Evolutionary conservation across 2,888 invertebrate genomes (phyloP), one percentile per base, ranked within the genome.

Genomic region (Folsomia manolachei): DNA sequence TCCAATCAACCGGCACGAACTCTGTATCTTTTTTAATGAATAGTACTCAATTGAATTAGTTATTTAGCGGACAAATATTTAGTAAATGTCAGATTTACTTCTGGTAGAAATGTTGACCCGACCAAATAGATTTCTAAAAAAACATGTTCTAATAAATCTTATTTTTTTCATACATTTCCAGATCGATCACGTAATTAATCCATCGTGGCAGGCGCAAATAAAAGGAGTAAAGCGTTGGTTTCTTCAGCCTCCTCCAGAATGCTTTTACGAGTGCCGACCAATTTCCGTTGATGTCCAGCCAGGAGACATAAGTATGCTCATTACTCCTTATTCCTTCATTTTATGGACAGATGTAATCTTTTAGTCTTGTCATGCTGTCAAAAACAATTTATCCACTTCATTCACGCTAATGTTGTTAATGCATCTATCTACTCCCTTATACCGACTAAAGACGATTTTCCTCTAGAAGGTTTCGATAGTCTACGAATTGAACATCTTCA

Each of bases 141-240:
- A n/a, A n/a, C n/a, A n/a, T n/a, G n/a, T 19, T 52, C 19, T 51
- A 53, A 53, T 60, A 56, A 19, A 21, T 69, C 27, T 25, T 1
- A 0, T 26, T 75, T 60, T 65, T 51, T 72, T n/a, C n/a, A n/a
- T n/a, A n/a, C n/a, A n/a, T n/a, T 64, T 75, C 81, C 82, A 82
- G 96, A 91, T 97, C 79, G 97, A 97, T 85, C 93, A 95, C 75
- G 97, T 97, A 66, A 88, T 89, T 67, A 89, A 93, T 84, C 93
- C 96, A 71, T 97, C 97, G 1, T 97, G 97, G 97, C 97, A 98
- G 85, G 97, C 97, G 0, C 97, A 97, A 86, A 87, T 97, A 65
- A 88, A 89, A 68, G 97, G 97, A 0, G 88, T 86, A 80, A 98
- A 98, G 84, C 86, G 87, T 75, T 97, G 97, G 97, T 87, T 89